Conservation (phyloP, 2,113 vertebrate genomes). For the Clarias gariepinus region DNA sequence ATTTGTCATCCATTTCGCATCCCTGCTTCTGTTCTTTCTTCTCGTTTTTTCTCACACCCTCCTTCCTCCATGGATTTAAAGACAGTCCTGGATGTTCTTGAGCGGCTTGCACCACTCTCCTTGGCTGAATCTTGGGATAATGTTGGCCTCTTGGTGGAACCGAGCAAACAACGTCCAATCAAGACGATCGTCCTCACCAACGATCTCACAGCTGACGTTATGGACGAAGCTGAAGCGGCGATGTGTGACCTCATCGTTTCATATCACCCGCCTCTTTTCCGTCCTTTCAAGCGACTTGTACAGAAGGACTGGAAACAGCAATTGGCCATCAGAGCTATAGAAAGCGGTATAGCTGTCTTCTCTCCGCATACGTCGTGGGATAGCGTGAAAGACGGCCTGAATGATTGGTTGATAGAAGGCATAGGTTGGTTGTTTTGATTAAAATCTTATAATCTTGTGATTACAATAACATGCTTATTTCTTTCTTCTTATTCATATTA, state of each 20-base stretch:
- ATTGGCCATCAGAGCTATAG: slow-evolving; percentile 82
- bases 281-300: slow-evolving; percentile 80
- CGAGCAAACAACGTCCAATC: slow-evolving; percentile 78
- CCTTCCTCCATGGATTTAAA: slow-evolving; percentile 77
- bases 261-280: slow-evolving; percentile 91
- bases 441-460: neutral
- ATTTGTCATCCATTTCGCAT: neutral
- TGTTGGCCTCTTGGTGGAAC: slow-evolving; percentile 90
- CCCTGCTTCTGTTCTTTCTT: neutral
- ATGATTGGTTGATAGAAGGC: slow-evolving; percentile 84
- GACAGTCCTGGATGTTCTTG: slow-evolving; percentile 77
- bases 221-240: slow-evolving; percentile 82
- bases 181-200: slow-evolving; percentile 85
- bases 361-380: slow-evolving; percentile 92
- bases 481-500: neutral
- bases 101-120: slow-evolving; percentile 81
- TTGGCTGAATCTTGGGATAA: slow-evolving; percentile 96
- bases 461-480: neutral
- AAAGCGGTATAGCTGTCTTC: slow-evolving; percentile 85
- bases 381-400: slow-evolving; percentile 83
- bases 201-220: slow-evolving; percentile 85
- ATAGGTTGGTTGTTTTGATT: slow-evolving; percentile 64
- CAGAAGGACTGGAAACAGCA: slow-evolving; percentile 90
- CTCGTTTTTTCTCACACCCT: neutral
- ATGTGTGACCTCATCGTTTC: slow-evolving; percentile 85